Evolutionary conservation across 2,888 invertebrate genomes (phyloP).

Genomic region (Eucera pruinosa): DNA sequence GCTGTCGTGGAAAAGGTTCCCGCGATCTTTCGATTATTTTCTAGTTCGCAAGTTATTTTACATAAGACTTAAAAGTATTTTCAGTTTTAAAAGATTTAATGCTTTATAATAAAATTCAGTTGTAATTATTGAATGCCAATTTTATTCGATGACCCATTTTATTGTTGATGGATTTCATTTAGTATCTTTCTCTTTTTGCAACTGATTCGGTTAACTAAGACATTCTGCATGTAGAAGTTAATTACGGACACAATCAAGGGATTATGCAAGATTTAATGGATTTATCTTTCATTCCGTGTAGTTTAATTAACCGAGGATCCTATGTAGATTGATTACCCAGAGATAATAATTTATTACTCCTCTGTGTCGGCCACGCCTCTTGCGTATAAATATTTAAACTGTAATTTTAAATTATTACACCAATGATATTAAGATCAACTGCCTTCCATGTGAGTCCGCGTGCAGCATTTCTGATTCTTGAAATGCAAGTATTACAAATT

Average conservation of each 20-base stretch:
- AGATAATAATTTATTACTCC: slow-evolving; percentile 38
- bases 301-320: slow-evolving; percentile 26
- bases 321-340: slow-evolving; percentile 30
- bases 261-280: background rate
- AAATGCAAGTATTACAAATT: background rate
- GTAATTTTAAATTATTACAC: slow-evolving; percentile 9
- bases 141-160: no score
- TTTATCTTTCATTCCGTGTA: slow-evolving; percentile 18
- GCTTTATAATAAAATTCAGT: no score
- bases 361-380: background rate
- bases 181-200: background rate
- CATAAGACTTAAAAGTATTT: no score
- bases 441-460: background rate
- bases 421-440: slow-evolving; percentile 6
- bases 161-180: no score
- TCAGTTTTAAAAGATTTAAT: no score
- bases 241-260: slow-evolving; percentile 17
- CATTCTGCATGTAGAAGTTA: slow-evolving; percentile 3
- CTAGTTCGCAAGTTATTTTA: no score
- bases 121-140: no score
- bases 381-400: slow-evolving; percentile 14
- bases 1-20: background rate
- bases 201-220: background rate
- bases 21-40: background rate
- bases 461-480: background rate